Base-by-base conservation (phyloP, 2,888 invertebrate genomes). In the Andrena fulva region DNA sequence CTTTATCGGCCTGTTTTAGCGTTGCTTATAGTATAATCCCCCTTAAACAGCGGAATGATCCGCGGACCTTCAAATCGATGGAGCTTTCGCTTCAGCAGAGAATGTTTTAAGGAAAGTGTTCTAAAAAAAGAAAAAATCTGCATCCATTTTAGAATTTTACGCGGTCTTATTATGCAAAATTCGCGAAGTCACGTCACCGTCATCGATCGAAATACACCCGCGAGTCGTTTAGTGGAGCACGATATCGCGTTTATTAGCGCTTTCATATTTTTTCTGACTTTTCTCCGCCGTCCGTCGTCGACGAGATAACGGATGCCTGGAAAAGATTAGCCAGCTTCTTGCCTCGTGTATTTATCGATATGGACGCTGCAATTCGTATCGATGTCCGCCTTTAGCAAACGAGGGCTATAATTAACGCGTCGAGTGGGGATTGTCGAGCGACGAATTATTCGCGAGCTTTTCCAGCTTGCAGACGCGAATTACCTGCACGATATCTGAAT, bases 191-290 rank as follows among this genome's bases (percentile, higher is more conserved):
- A n/a, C 50, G 73, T 56, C 70, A 66, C 60, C 79, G 80, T 86
- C 81, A 88, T 80, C 84, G 84, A 87, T 88, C 63, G 72, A 82
- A 87, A 87, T 88, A 82, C 29, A 84, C 62, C 16, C 24, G 27
- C 4, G 10, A 31, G 54, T 29, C 35, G 78, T 68, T 59, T 16
- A 50, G 24, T 5, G 33, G 63, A 59, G 35, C 27, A 52, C 75
- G 74, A 72, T 86, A 82, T 74, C 81, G 70, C 27, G 35, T 76
- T 82, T 80, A 64, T 76, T 69, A 79, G 42, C 33, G 71, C 71
- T 50, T 50, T 72, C 12, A 50, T 70, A 24, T 10, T 56, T 56
- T 56, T 24, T 24, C 56, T 12, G 24, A 24, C 56, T 24, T 27
- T 10, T 24, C 56, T 12, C 24, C 24, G 72, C 73, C 70, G 56